phyloP scores from a whole-genome alignment of 2,797 vertebrate genomes.

The Smutsia temminckii region DNA sequence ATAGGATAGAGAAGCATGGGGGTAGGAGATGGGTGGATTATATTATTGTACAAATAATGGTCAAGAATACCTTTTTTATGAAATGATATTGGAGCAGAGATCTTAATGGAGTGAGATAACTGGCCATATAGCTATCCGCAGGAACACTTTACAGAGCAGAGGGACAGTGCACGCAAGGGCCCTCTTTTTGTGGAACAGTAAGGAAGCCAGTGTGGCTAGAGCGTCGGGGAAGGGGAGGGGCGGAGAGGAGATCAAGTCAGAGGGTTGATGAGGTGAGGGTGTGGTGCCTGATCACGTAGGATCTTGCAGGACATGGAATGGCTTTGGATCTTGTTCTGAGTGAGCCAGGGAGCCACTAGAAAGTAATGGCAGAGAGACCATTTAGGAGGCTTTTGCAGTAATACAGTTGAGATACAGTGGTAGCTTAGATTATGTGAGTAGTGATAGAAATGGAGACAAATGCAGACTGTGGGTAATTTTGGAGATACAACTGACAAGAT shows the following conservation, averaged over 20 bases:
- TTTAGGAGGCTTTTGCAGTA: neutral
- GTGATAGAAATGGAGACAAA: neutral
- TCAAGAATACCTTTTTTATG: neutral
- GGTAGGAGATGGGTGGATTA: neutral
- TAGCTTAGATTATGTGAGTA: neutral
- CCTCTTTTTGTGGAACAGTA: neutral
- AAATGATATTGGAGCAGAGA: neutral
- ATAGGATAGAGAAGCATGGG: neutral
- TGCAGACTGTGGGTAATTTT: neutral
- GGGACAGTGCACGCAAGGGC: neutral
- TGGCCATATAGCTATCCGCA: neutral
- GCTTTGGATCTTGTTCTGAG: neutral
- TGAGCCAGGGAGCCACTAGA: neutral
- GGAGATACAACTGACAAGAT: neutral
- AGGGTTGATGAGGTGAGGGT: neutral
- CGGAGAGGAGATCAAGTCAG: neutral
- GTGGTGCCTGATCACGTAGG: neutral
- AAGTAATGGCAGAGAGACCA: neutral
- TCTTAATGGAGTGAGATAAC: neutral
- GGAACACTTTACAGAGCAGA: neutral
- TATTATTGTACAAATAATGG: neutral
- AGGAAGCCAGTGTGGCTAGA: neutral
- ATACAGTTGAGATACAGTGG: neutral
- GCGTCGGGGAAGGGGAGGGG: fast-evolving
- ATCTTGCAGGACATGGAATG: neutral